Evolutionary conservation across 2,888 invertebrate genomes (phyloP), one percentile per base, ranked within the genome.

Genomic region (Drosophila niveifrons): DNA sequence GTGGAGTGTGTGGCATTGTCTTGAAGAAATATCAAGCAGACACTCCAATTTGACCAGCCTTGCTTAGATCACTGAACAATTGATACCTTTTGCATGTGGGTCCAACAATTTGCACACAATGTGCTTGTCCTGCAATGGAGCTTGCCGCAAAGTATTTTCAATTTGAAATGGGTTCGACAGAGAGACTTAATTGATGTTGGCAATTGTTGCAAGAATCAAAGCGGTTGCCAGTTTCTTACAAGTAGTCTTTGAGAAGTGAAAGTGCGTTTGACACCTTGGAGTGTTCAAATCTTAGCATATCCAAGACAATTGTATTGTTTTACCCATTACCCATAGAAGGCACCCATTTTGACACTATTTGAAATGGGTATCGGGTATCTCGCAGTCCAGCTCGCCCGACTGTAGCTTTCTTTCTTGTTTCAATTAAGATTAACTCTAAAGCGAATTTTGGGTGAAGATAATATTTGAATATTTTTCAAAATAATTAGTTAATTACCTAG

Each of bases 61-160:
- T 58, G 44, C 15, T 55, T 46, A 62, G 44, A 28, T 48, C 46
- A 50, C 9, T 6, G 13, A 62, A 59, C 58, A 65, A 65, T 67
- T 61, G 73, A 72, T 66, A 72, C 57, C 61, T 63, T 61, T 72
- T 18, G 36, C 43, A 51, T 72, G 47, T 36, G 55, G 39, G 31
- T 64, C 57, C 63, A 66, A 53, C 29, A 51, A 58, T 48, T 53
- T 46, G 31, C 7, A 13, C 8, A 4, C 34, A 62, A 70, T 61
- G 55, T 66, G 47, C 51, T 47, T 46, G 53, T 64, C 59, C 2
- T 41, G 13, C 63, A 52, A 63, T 59, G 31, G 46, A 46, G n/a
- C 47, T 56, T 66, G 51, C 77, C 77, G 18, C 74, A 74, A 74
- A 73, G 70, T 67, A 63, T 63, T 59, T 66, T 52, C 56, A 46